These are phyloP conservation scores for Brevipalpus yothersi DNA, from an alignment of 1,140 invertebrate species.

Conservation along the genomic window DNA sequence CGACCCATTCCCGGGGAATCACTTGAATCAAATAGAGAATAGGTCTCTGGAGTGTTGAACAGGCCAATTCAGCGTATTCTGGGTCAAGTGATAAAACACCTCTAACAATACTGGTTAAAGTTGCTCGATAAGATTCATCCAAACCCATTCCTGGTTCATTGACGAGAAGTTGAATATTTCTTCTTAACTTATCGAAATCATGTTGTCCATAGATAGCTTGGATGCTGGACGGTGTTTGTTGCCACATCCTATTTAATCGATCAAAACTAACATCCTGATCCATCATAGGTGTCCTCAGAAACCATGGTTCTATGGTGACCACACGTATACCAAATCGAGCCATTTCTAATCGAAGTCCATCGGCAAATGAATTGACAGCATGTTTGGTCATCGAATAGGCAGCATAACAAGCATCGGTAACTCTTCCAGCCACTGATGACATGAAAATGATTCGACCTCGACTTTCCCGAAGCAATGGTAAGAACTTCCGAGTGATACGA, in stretches of 20 bases:
- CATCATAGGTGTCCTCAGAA: constrained; percentile 17
- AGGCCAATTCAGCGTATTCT: neutral
- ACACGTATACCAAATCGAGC: constrained; percentile 25
- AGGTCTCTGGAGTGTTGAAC: neutral
- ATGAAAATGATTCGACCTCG: constrained; percentile 12
- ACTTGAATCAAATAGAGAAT: neutral
- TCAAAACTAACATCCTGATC: neutral
- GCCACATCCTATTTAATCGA: neutral
- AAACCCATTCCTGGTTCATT: neutral
- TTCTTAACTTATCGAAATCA: neutral
- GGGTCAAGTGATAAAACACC: neutral
- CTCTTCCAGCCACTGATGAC: constrained; percentile 6
- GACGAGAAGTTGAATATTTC: neutral
- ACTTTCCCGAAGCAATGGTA: constrained; percentile 8
- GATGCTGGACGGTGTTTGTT: neutral
- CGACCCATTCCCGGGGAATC: neutral
- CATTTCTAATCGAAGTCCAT: constrained; percentile 10
- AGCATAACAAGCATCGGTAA: neutral
- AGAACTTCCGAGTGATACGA: constrained; percentile 6
- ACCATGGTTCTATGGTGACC: constrained; percentile 24
- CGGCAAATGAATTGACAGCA: constrained; percentile 8
- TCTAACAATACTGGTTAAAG: neutral
- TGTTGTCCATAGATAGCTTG: neutral
- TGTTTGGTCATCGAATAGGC: constrained; percentile 11
- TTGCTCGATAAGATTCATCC: neutral